Evolutionary conservation across 2,113 vertebrate species (phyloP), one percentile per base, ranked within the genome.

Genomic region (Miniopterus natalensis): DNA sequence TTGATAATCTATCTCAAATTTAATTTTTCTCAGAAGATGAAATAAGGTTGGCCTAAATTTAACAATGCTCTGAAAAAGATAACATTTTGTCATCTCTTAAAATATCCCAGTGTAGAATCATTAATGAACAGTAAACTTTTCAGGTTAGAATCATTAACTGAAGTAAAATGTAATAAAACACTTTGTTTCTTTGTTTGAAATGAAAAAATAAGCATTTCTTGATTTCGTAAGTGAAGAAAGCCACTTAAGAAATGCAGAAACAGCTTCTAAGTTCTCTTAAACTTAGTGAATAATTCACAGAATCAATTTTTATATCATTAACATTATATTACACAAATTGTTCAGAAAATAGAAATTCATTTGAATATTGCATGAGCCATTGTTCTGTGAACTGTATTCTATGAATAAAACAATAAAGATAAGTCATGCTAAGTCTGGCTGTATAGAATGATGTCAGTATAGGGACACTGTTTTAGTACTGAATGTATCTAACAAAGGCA

Each of bases 101-200:
- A 84, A 65, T 66, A 71, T 89, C 42, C 29, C 55, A 80, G 15
- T 77, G 8, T 92, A 59, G n/a, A 88, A 90, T 84, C 75, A 94
- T 88, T 96, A 97, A 53, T 3, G 31, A 83, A 73, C n/a, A 90
- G 61, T 87, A 90, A 92, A 92, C 25, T 68, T 92, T 71, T 83
- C 51, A 94, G 53, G 84, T 84, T 88, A 92, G 45, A 83, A 75
- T 88, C n/a, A 66, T 80, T 94, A 87, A 31, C n/a, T 77, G 31
- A 90, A 95, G 10, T 40, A 97, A 96, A 96, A 80, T 51, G 21
- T 59, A 96, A 77, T 78, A 93, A 95, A 90, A 93, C 20, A 78
- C 5, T 93, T 93, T 21, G 36, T 79, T 83, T 95, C 31, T 87
- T 81, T 87, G 66, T 40, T 89, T 70, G 31, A 80, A 90, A 94